Conservation (phyloP, 2,113 vertebrate species). For the Ancistrus triradiatus region DNA sequence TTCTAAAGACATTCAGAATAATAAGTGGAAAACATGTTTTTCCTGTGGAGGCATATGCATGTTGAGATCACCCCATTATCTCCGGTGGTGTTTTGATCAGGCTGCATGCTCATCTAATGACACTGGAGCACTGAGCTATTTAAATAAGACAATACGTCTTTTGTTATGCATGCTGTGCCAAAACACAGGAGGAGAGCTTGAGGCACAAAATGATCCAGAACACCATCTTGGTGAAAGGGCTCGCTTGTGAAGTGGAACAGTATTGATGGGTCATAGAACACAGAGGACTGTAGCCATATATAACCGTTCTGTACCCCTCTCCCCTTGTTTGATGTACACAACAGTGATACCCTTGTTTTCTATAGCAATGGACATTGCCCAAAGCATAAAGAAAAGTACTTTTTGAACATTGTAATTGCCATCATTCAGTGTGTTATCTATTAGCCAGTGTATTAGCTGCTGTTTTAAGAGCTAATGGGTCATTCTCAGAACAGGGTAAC, state of each 20-base stretch:
- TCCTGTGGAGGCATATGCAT: conserved; percentile 2
- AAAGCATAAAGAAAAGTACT: too few species aligned
- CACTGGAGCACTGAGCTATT: conserved; percentile 34
- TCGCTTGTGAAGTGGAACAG: conserved; percentile 44
- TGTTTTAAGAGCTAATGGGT: not conserved
- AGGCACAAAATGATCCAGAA: conserved; percentile 38
- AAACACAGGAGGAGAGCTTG: conserved; percentile 33
- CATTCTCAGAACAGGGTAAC: too few species aligned
- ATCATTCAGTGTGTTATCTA: too few species aligned
- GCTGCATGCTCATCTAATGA: conserved; percentile 33
- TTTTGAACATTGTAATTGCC: too few species aligned
- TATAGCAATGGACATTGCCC: conserved; percentile 1
- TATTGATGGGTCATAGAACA: conserved; percentile 42
- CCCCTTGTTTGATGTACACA: conserved; percentile 22
- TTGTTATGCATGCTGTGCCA: conserved; percentile 38
- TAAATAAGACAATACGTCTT: conserved; percentile 41
- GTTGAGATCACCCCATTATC: conserved; percentile 24
- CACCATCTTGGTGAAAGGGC: conserved; percentile 39
- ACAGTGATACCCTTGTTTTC: conserved; percentile 42
- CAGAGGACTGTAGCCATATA: conserved; percentile 32
- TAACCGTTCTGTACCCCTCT: conserved; percentile 32
- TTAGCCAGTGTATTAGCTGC: not conserved
- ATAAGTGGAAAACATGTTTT: not conserved
- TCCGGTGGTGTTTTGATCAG: conserved; percentile 31
- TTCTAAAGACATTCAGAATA: conserved; percentile 3